Base-by-base conservation (phyloP, 2,797 vertebrate species). In the Phrynocephalus vlangalii region DNA sequence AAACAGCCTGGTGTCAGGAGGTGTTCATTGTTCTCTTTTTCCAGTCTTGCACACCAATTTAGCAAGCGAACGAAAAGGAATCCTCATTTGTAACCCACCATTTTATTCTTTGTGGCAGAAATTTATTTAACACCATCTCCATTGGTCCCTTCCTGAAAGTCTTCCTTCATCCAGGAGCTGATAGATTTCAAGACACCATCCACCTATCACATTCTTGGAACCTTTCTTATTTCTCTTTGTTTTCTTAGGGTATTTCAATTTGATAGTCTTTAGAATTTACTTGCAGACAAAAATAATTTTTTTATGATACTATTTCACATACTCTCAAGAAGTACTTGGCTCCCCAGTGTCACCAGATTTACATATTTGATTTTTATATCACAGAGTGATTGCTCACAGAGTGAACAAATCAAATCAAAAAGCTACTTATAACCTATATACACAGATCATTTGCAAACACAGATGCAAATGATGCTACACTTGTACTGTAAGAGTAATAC, bases 1-100 rank as follows among this genome's bases (percentile, higher is more conserved):
- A 97, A 98, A 97, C 97, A 98, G 98, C 97, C 97, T 97, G 97
- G 97, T 98, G 98, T 98, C 97, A 97, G 98, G 96, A 97, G 97
- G 91, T 97, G 96, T 93, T 96, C 96, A 97, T 98, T 97, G 96
- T 98, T 96, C 96, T 94, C 96, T 97, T 97, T 97, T 97, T 98
- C 96, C 96, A 95, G 95, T 94, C 89, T 94, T 94, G 94, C 94
- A 94, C 95, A 95, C 93, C 95, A 96, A 97, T 96, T 97, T 96
- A 97, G 97, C 96, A 96, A 92, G 84, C 93, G 95, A 89, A 92
- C 95, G 94, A 93, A 95, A 96, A 89, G 88, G 87, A 92, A 89
- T 44, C 44, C 95, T 96, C 96, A 95, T 96, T 96, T 96, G 96
- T 95, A 96, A 96, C 91, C 92, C 87, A 78, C 91, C 88, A 91